These are phyloP conservation scores for Dasyornis broadbenti DNA, from an alignment of 2,113 vertebrate genomes.

Conservation along the genomic window DNA sequence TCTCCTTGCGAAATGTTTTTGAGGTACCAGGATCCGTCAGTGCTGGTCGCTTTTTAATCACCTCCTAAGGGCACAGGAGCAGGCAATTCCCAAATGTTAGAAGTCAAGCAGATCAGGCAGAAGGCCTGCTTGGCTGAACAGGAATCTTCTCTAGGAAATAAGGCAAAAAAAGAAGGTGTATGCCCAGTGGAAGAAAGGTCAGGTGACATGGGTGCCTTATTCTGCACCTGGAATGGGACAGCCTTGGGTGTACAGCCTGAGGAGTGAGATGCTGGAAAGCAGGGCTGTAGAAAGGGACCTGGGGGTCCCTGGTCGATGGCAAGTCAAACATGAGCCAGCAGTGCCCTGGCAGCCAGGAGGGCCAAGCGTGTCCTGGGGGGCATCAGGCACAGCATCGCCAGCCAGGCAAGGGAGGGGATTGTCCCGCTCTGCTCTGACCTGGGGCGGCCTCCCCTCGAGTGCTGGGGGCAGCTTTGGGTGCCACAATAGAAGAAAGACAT, in stretches of 20 bases:
- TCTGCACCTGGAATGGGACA: not conserved
- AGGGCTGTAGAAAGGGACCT: not conserved
- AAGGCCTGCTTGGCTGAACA: not conserved
- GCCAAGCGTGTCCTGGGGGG: accelerated
- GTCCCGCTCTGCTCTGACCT: accelerated
- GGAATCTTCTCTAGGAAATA: not conserved
- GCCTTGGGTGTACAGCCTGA: not conserved
- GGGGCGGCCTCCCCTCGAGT: accelerated
- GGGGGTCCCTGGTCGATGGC: accelerated
- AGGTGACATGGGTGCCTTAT: not conserved
- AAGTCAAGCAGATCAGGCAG: not conserved
- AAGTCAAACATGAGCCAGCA: accelerated
- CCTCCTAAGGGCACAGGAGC: not conserved
- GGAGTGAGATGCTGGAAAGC: not conserved
- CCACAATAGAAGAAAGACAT: accelerated
- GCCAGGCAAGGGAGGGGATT: not conserved
- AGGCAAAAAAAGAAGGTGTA: not conserved
- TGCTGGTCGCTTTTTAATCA: not conserved
- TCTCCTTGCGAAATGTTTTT: not conserved
- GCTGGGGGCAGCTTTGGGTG: not conserved
- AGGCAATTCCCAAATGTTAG: accelerated
- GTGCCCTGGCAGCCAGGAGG: not conserved
- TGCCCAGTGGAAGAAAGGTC: not conserved
- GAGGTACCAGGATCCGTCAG: not conserved
- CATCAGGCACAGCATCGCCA: not conserved